Evolutionary conservation across 2,797 vertebrate species (phyloP).

Genomic region (Syngnathus acus): DNA sequence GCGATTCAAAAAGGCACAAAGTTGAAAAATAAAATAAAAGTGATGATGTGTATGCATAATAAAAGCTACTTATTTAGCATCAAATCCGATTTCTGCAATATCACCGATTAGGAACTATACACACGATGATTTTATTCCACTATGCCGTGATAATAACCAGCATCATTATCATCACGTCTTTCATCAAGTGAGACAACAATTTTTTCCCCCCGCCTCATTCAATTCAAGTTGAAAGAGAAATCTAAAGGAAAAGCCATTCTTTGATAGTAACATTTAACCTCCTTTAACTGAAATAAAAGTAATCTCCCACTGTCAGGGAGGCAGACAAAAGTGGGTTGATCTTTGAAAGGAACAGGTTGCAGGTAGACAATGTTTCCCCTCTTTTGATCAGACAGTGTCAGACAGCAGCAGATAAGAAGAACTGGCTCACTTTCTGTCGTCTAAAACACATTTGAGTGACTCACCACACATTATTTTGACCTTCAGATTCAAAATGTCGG

Average conservation of each 20-base stretch:
- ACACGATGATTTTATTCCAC: not conserved
- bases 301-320: constrained; percentile 21
- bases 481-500: too few species aligned
- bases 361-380: constrained; percentile 31
- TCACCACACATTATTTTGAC: not conserved
- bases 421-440: not conserved
- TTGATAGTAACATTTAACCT: not conserved
- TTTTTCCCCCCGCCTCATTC: not conserved
- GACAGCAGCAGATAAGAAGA: constrained; percentile 24
- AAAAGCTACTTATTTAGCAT: not conserved
- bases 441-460: not conserved
- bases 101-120: too few species aligned
- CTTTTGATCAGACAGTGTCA: constrained; percentile 49
- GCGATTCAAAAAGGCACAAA: too few species aligned
- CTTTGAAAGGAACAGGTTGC: constrained; percentile 45
- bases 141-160: not conserved
- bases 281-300: not conserved
- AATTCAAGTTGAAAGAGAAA: not conserved
- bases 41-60: too few species aligned
- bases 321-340: constrained; percentile 28
- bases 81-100: not conserved
- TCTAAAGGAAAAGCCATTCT: not conserved
- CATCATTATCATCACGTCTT: not conserved
- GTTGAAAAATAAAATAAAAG: too few species aligned
- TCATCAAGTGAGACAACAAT: not conserved